These are phyloP conservation scores for Eucriotettix oculatus DNA, from an alignment of 2,888 invertebrate species.

Conservation along the genomic window DNA sequence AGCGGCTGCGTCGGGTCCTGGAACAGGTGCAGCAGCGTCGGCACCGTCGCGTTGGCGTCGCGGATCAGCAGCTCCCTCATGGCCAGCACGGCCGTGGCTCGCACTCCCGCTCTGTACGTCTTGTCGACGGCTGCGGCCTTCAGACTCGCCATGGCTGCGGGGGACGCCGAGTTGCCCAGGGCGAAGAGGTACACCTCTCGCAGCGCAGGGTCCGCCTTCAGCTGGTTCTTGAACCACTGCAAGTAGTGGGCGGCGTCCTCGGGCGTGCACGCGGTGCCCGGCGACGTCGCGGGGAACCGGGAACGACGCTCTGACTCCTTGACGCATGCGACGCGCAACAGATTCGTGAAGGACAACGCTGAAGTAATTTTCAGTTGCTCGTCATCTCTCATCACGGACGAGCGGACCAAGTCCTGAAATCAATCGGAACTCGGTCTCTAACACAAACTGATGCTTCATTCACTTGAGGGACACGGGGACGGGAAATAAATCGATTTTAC, in stretches of 20 bases:
- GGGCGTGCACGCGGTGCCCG: conserved; percentile 16
- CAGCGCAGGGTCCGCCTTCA: conserved; percentile 13
- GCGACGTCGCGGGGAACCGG: conserved; percentile 16
- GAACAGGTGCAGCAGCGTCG: no score
- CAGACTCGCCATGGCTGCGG: conserved; percentile 17
- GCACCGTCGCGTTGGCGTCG: no score
- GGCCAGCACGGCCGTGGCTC: no score
- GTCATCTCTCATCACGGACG: conserved; percentile 14
- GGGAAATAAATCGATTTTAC: no score
- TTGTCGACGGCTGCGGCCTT: neutral
- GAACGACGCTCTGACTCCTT: conserved; percentile 13
- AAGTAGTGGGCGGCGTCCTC: conserved; percentile 14
- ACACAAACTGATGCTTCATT: no score
- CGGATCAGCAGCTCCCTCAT: no score
- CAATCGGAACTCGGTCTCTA: neutral
- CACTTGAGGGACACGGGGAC: no score
- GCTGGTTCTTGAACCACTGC: conserved; percentile 12
- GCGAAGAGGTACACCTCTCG: conserved; percentile 18
- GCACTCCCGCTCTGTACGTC: no score
- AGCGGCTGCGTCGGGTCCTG: no score
- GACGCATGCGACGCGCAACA: conserved; percentile 21
- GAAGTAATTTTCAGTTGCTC: conserved; percentile 15
- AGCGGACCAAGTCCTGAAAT: conserved; percentile 16
- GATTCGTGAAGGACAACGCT: conserved; percentile 18
- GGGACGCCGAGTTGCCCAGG: conserved; percentile 22